Evolutionary conservation across 2,888 invertebrate species (phyloP).

Genomic region (Pardosa pseudoannulata): DNA sequence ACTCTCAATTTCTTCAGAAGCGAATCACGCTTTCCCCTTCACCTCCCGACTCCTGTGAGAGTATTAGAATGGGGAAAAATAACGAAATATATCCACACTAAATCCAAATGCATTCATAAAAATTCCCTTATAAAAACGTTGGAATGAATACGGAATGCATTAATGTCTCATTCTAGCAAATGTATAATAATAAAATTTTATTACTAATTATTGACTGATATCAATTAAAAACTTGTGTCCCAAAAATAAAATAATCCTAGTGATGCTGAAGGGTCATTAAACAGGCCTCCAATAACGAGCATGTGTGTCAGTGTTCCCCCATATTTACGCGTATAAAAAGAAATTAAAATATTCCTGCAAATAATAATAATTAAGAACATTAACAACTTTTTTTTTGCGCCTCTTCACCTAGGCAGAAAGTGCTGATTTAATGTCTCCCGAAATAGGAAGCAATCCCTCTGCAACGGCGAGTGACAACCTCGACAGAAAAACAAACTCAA

Average conservation of each 20-base stretch:
- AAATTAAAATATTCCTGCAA: slow-evolving; percentile 38
- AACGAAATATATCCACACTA: background rate
- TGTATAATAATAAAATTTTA: slow-evolving; percentile 14
- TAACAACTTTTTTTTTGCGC: slow-evolving; percentile 52
- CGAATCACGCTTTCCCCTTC: no score
- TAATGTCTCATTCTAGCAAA: slow-evolving; percentile 17
- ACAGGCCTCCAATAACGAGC: background rate
- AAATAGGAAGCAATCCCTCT: slow-evolving; percentile 48
- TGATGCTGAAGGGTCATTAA: slow-evolving; percentile 12
- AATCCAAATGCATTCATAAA: background rate
- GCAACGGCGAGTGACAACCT: slow-evolving; percentile 25
- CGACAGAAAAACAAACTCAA: slow-evolving; percentile 48
- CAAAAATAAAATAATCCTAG: slow-evolving; percentile 13
- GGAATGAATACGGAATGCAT: background rate
- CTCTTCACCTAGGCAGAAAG: slow-evolving; percentile 1
- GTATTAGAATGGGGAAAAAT: background rate
- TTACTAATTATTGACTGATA: slow-evolving; percentile 17
- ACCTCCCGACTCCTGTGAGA: background rate
- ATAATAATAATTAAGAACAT: slow-evolving; percentile 72
- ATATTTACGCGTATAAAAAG: slow-evolving; percentile 21
- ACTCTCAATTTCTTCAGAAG: background rate
- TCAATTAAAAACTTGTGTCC: slow-evolving; percentile 2
- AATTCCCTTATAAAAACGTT: background rate
- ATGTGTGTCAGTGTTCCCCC: background rate
- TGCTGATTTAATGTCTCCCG: slow-evolving; percentile 54